Evolutionary conservation across 2,113 vertebrate genomes (phyloP).

Genomic region (Epinephelus moara): DNA sequence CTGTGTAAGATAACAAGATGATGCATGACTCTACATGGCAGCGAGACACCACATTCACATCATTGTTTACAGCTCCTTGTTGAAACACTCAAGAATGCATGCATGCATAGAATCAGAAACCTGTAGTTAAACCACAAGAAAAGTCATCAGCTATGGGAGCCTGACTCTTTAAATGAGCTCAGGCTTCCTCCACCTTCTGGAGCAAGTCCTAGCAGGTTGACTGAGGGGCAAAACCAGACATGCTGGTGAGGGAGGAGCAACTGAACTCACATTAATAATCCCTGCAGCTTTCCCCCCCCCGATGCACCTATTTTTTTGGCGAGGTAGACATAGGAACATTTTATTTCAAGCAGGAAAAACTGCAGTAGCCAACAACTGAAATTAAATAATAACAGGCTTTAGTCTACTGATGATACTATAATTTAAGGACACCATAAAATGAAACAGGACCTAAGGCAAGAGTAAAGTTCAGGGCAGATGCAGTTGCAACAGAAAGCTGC

Average conservation of each 20-base stretch:
- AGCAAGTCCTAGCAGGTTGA: constrained; percentile 81
- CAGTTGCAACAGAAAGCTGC: constrained; percentile 18
- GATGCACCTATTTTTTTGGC: constrained; percentile 25
- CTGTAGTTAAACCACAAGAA: constrained; percentile 56
- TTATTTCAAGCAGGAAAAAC: constrained; percentile 2
- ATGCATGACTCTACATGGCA: constrained; percentile 33
- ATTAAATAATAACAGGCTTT: background rate
- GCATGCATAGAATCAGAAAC: constrained; percentile 33
- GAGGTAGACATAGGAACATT: background rate
- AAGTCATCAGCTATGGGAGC: constrained; percentile 61
- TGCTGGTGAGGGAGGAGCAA: constrained; percentile 59
- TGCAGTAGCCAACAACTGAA: background rate
- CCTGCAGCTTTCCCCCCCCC: constrained; percentile 8
- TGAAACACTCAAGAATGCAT: constrained; percentile 19
- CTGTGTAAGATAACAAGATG: constrained; percentile 26
- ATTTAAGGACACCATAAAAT: background rate
- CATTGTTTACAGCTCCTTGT: constrained; percentile 27
- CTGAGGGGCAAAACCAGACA: constrained; percentile 72
- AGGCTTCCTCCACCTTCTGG: constrained; percentile 65
- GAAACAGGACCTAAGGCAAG: background rate
- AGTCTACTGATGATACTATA: background rate
- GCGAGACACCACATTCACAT: constrained; percentile 18
- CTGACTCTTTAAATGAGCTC: constrained; percentile 57
- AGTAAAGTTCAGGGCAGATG: constrained; percentile 16
- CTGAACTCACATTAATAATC: constrained; percentile 49